Conservation (phyloP, 2,888 invertebrate species). For the Chloroclystis v-ata region DNA sequence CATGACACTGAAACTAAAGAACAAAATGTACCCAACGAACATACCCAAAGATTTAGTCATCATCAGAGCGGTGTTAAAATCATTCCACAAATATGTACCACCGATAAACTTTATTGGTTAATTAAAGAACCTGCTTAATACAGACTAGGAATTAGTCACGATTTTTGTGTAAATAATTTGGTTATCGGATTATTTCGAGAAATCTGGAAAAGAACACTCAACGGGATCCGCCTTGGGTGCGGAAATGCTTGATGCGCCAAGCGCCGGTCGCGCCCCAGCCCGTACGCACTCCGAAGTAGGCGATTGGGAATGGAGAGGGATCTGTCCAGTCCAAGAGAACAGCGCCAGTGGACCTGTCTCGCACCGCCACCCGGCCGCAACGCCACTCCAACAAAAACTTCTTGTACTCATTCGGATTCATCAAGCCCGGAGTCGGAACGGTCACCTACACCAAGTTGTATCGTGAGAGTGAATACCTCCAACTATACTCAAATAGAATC, state of each 20-base stretch:
- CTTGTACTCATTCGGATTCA: slow-evolving; percentile 75
- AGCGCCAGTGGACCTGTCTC: slow-evolving; percentile 66
- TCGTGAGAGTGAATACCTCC: not conserved
- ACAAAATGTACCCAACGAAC: slow-evolving; percentile 76
- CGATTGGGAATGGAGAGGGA: slow-evolving; percentile 77
- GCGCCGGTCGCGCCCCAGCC: slow-evolving; percentile 81
- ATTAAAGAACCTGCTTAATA: slow-evolving; percentile 15
- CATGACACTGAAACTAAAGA: not conserved
- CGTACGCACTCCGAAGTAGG: slow-evolving; percentile 81
- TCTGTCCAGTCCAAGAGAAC: slow-evolving; percentile 80
- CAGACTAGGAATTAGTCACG: slow-evolving; percentile 23
- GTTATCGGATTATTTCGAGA: slow-evolving; percentile 18
- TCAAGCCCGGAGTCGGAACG: slow-evolving; percentile 76
- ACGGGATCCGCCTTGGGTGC: slow-evolving; percentile 45
- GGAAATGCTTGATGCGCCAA: slow-evolving; percentile 77
- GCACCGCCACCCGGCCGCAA: slow-evolving; percentile 72
- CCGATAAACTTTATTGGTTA: slow-evolving; percentile 29
- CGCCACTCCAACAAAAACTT: slow-evolving; percentile 78
- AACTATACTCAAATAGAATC: slow-evolving; percentile 37
- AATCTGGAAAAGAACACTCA: slow-evolving; percentile 52
- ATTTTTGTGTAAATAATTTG: not conserved
- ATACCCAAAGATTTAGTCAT: slow-evolving; percentile 50
- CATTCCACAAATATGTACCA: slow-evolving; percentile 17
- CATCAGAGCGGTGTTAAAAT: slow-evolving; percentile 35
- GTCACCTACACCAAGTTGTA: slow-evolving; percentile 68